Evolutionary conservation across 2,888 invertebrate species (phyloP), one percentile per base, ranked within the genome.

Genomic region (Hyposoter dolosus): DNA sequence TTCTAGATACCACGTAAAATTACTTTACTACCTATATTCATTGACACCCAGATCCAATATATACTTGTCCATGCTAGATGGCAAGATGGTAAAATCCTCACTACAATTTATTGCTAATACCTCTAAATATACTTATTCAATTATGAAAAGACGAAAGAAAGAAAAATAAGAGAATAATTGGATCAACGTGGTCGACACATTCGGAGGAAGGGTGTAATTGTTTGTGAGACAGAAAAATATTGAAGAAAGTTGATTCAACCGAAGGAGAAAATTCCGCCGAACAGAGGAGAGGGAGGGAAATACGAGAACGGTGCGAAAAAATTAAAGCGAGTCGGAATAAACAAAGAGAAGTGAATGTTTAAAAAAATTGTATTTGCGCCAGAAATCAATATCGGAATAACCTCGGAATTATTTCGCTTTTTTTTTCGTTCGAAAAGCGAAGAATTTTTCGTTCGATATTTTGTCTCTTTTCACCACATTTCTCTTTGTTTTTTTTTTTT

Each of bases 51-150:
- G 88, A 87, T 85, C 90, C 91, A 91, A 93, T 92, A 93, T 91
- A 91, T 79, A 92, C 92, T 93, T 93, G 93, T 93, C 28, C 93
- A 93, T 91, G 89, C 89, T 93, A 93, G 93, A 90, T 91, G 91
- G 92, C 93, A 92, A 93, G 92, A 90, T 90, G 91, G 90, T 91
- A 92, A 92, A 92, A 92, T 92, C 91, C 91, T 93, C 93, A 92
- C 90, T 92, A 91, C 92, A 91, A 92, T 91, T 92, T 91, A 92
- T 92, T 91, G 92, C 91, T 93, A 93, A 92, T 92, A 91, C 90
- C 90, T 88, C 90, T 92, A 93, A 60, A 88, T 92, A 91, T 92
- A 91, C 91, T 90, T 91, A 92, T 91, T 90, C 90, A 90, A 92
- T 81, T 91, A 91, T 15, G 28, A 60, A 28, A 60, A 28, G 0